phyloP scores from a whole-genome alignment of 2,888 invertebrate species.

The Scelioninae gen. 1 region DNA sequence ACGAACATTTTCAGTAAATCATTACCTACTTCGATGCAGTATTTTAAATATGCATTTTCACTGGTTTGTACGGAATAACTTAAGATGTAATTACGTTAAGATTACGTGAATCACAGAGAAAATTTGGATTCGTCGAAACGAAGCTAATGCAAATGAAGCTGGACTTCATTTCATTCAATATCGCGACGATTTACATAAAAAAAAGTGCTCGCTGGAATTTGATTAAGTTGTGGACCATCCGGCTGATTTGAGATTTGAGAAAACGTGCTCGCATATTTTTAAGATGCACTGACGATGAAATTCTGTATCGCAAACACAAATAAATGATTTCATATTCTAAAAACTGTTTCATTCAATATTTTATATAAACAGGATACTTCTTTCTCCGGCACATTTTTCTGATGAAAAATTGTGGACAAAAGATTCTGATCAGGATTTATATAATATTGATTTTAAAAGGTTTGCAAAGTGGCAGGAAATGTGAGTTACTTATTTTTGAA shows the following conservation, averaged over 20 bases:
- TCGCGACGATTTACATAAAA: constrained; percentile 15
- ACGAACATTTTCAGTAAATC: too few species aligned
- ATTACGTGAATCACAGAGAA: constrained; percentile 22
- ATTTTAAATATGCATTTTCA: constrained; percentile 24
- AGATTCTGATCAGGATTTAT: not conserved
- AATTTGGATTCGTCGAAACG: constrained; percentile 8
- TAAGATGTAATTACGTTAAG: constrained; percentile 24
- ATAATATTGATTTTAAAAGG: too few species aligned
- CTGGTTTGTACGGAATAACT: constrained; percentile 10
- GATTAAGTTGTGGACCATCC: constrained; percentile 9
- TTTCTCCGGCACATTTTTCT: not conserved
- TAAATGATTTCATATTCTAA: too few species aligned
- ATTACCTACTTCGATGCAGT: not conserved
- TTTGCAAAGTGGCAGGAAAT: too few species aligned
- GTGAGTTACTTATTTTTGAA: too few species aligned
- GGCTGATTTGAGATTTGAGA: not conserved
- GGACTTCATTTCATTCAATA: constrained; percentile 23
- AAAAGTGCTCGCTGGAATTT: constrained; percentile 9
- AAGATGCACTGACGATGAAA: not conserved
- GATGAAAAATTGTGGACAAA: not conserved
- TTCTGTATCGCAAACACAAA: too few species aligned
- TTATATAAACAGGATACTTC: too few species aligned
- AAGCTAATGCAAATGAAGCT: constrained; percentile 15
- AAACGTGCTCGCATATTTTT: not conserved
- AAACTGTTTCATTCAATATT: too few species aligned